Percentiles rank a stretch among this genome's conserved stretches.
phyloP scores from a whole-genome alignment of 2,888 invertebrate species.

The Caenorhabditis doughertyi region DNA sequence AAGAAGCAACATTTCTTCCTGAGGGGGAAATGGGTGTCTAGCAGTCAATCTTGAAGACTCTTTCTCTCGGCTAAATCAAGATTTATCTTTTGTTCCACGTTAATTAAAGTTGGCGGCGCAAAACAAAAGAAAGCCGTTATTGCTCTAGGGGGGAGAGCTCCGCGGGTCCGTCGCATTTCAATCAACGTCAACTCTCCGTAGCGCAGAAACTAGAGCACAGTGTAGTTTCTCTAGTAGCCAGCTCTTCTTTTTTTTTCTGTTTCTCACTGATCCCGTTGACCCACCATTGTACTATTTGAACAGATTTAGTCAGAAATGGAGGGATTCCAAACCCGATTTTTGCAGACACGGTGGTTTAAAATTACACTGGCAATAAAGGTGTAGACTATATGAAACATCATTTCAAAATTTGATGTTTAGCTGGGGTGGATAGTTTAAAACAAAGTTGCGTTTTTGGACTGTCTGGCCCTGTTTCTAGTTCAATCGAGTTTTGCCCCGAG shows the following conservation, averaged over 20 bases:
- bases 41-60: not conserved
- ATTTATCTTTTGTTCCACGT: slow-evolving; percentile 55
- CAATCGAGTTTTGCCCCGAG: slow-evolving; percentile 26
- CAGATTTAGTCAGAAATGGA: slow-evolving; percentile 34
- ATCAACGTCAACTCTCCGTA: slow-evolving; percentile 48
- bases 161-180: slow-evolving; percentile 21
- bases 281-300: slow-evolving; percentile 50
- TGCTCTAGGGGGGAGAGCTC: slow-evolving; percentile 19
- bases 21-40: slow-evolving; percentile 12
- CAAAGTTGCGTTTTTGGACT: slow-evolving; percentile 7
- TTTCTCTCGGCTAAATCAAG: slow-evolving; percentile 12
- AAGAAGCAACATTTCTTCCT: slow-evolving; percentile 8
- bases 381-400: not conserved
- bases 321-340: slow-evolving; percentile 28
- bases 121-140: slow-evolving; percentile 24
- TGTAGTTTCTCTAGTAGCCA: slow-evolving; percentile 22
- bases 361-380: not conserved
- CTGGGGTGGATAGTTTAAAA: not conserved
- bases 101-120: slow-evolving; percentile 48
- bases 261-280: slow-evolving; percentile 33
- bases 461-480: slow-evolving; percentile 44
- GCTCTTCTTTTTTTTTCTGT: slow-evolving; percentile 4
- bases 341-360: slow-evolving; percentile 13
- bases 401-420: not conserved
- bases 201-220: slow-evolving; percentile 1